Conservation (phyloP, 2,888 invertebrate genomes). For the Drosophila robusta region DNA sequence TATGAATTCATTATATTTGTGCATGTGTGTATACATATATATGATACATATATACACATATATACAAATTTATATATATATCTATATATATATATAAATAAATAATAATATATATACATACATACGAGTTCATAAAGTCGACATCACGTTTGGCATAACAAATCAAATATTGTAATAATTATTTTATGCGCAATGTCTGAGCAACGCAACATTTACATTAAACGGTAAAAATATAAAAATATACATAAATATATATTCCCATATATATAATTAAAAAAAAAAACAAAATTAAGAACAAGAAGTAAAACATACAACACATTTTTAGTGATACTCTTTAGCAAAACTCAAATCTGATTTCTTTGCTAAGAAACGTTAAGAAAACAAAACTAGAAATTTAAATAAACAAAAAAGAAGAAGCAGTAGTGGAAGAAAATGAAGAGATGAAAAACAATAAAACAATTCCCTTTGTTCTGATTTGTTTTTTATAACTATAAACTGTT, state of each 20-base stretch:
- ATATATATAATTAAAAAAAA: conserved; percentile 17
- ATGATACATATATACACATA: conserved; percentile 16
- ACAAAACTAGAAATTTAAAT: conserved; percentile 29
- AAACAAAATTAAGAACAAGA: conserved; percentile 24
- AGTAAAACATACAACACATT: conserved; percentile 45
- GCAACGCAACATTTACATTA: conserved; percentile 50
- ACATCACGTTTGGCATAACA: conserved; percentile 40
- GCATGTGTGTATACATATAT: conserved; percentile 30
- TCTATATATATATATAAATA: conserved; percentile 29
- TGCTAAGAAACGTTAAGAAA: conserved; percentile 52
- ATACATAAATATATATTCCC: conserved; percentile 17
- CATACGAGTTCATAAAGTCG: conserved; percentile 17
- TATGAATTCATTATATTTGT: conserved; percentile 1
- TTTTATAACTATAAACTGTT: conserved; percentile 59
- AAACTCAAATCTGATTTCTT: conserved; percentile 67
- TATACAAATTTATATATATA: conserved; percentile 28
- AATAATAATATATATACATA: conserved; percentile 26
- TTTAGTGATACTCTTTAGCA: conserved; percentile 77
- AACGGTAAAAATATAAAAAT: conserved; percentile 38
- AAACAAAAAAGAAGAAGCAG: conserved; percentile 4
- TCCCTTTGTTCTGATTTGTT: conserved; percentile 42
- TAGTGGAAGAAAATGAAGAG: conserved; percentile 14
- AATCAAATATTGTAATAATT: conserved; percentile 50
- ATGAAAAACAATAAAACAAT: conserved; percentile 22
- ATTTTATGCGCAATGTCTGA: conserved; percentile 49